A percentile compares a stretch with the other conserved stretches of the same genome.
Evolutionary conservation across 2,113 vertebrate species (phyloP).

Genomic region (Thomomys bottae): DNA sequence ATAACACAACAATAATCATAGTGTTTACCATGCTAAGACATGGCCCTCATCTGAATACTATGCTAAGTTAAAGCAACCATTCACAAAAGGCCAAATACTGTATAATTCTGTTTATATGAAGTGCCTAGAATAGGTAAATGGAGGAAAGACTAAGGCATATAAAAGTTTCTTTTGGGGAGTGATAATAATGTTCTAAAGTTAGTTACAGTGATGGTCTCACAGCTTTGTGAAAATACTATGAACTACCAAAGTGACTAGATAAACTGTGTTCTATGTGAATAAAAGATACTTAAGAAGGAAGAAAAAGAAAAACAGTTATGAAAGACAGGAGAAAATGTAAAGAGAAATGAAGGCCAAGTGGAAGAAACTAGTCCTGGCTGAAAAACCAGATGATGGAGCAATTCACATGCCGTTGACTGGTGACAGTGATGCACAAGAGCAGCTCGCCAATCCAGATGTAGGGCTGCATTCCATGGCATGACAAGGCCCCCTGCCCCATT

Average conservation of each 20-base stretch:
- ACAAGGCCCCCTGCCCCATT: too few relatives aligned
- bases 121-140: conserved; percentile 5
- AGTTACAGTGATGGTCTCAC: background rate
- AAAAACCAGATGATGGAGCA: conserved; percentile 61
- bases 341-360: background rate
- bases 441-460: background rate
- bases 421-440: background rate
- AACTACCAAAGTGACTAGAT: background rate
- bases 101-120: background rate
- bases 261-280: background rate
- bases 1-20: background rate
- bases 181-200: conserved; percentile 45
- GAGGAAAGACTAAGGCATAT: background rate
- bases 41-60: background rate
- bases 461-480: conserved; percentile 16
- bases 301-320: background rate
- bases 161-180: background rate
- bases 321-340: conserved; percentile 5
- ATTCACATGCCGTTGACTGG: background rate
- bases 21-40: too few relatives aligned
- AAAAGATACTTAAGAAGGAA: background rate
- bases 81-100: background rate
- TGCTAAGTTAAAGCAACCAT: background rate
- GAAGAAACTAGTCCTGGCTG: conserved; percentile 55
- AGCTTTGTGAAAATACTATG: conserved; percentile 4